Percentiles rank a stretch among this genome's conserved stretches.
phyloP scores from a whole-genome alignment of 2,888 invertebrate genomes.

The Spodoptera exigua region DNA sequence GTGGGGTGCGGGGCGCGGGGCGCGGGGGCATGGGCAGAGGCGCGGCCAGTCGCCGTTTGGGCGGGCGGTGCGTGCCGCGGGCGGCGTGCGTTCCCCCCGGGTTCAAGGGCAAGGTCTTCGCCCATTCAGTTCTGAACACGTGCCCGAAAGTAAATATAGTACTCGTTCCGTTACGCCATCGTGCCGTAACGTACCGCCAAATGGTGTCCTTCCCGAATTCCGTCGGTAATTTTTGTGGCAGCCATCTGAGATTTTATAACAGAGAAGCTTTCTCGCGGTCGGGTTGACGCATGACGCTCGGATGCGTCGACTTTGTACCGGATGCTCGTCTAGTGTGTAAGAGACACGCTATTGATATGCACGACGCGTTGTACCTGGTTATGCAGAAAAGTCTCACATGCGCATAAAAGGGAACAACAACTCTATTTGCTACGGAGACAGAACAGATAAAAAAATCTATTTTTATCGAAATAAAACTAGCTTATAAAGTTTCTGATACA shows the following conservation, averaged over 20 bases:
- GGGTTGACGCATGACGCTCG: constrained; percentile 16
- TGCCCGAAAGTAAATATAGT: constrained; percentile 88
- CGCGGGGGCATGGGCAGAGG: constrained; percentile 63
- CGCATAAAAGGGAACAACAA: constrained; percentile 22
- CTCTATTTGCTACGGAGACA: constrained; percentile 4
- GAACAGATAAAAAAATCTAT: no score
- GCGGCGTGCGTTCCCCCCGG: constrained; percentile 80
- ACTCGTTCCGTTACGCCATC: constrained; percentile 79
- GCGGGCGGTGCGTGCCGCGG: constrained; percentile 83
- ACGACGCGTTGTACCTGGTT: constrained; percentile 34
- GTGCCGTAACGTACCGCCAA: constrained; percentile 68
- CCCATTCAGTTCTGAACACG: constrained; percentile 87
- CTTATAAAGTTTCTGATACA: no score
- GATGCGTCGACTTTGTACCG: constrained; percentile 35
- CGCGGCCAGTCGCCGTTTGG: constrained; percentile 77
- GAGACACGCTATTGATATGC: constrained; percentile 48
- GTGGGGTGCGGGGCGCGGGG: constrained; percentile 53
- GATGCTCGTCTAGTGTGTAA: constrained; percentile 46
- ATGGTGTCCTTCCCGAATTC: constrained; percentile 52
- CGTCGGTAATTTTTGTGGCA: constrained; percentile 20
- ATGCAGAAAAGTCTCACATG: constrained; percentile 30
- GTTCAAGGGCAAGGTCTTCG: constrained; percentile 87
- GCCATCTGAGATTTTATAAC: constrained; percentile 14
- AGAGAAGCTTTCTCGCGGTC: constrained; percentile 20
- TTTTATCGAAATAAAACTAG: no score